Conservation (phyloP, 2,113 vertebrate genomes). For the Chloropsis hardwickii region DNA sequence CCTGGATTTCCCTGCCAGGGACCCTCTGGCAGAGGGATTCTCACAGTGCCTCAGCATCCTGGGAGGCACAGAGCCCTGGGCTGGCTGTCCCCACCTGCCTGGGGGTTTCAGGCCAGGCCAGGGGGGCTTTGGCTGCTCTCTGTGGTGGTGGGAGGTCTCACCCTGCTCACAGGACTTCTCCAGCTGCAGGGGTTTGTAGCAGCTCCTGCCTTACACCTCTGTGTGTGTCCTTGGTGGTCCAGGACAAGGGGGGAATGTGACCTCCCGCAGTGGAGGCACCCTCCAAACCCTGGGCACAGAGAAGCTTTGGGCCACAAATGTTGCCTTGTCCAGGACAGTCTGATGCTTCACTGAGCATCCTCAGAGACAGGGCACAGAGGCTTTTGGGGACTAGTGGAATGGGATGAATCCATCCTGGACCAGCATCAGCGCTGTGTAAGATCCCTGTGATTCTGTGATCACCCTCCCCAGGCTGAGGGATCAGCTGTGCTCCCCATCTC, state of each 20-base stretch:
- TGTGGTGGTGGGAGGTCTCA: background rate
- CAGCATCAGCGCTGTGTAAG: accelerated
- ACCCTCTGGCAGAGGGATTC: background rate
- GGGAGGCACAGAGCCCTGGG: background rate
- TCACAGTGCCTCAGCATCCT: accelerated
- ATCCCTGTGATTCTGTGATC: background rate
- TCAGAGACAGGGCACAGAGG: background rate
- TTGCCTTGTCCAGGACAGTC: background rate
- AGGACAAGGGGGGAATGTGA: background rate
- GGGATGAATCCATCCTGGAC: background rate
- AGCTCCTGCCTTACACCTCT: background rate
- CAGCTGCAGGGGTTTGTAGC: background rate
- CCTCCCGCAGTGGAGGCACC: background rate
- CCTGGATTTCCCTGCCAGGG: background rate
- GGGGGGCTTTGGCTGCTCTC: background rate
- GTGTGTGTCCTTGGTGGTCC: background rate
- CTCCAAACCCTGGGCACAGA: background rate
- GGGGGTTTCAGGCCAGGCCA: background rate
- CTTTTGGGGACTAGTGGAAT: background rate
- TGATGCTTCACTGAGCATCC: background rate
- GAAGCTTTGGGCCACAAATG: background rate
- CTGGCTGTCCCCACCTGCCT: background rate
- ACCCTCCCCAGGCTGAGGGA: background rate
- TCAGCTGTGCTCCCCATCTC: background rate
- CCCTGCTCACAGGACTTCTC: background rate